Evolutionary conservation across 2,888 invertebrate species (phyloP), one percentile per base, ranked within the genome.

Genomic region (Perizoma flavofasciatum): DNA sequence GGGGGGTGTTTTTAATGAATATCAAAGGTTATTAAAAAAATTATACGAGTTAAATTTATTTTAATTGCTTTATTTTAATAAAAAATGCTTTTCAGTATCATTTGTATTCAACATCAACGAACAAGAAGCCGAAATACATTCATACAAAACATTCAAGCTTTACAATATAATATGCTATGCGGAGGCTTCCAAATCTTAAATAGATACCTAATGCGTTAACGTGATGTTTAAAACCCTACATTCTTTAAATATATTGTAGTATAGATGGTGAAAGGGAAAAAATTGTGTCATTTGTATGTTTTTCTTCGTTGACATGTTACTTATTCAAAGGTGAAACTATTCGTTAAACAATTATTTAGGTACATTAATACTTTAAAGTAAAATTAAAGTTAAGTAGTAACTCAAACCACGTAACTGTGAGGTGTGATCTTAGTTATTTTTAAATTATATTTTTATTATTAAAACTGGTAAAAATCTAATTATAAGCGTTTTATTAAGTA

Each of bases 31-130:
- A 44, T 5, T 44, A 44, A 22, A 44, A 44, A 7, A 44, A 44
- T 22, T 2, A 22, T 22, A 22, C 11, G 6, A 44, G n/a, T n/a
- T 4, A 10, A 41, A 41, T n/a, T 22, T 10, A 10, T 44, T 81
- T 84, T 77, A 75, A 83, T 81, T 88, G 82, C 88, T 91, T 90
- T 88, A 89, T 89, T 86, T 82, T 85, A 83, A 83, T 82, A 85
- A 86, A 81, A 89, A 90, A 89, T 86, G 89, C 88, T 76, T 81
- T 79, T 77, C 74, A 73, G 72, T 71, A 70, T 71, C 75, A 72
- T 74, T 75, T 72, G 71, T 71, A 63, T 70, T 69, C 66, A 64
- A 74, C 73, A 70, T 74, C 73, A 76, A 78, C 75, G 75, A 70
- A 77, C 79, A 79, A 75, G 76, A 87, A 86, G 84, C 86, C 74